A percentile compares a stretch with the other conserved stretches of the same genome.
Evolutionary conservation across 1,140 invertebrate species (phyloP).

Genomic region (Lepidurus couesii): DNA sequence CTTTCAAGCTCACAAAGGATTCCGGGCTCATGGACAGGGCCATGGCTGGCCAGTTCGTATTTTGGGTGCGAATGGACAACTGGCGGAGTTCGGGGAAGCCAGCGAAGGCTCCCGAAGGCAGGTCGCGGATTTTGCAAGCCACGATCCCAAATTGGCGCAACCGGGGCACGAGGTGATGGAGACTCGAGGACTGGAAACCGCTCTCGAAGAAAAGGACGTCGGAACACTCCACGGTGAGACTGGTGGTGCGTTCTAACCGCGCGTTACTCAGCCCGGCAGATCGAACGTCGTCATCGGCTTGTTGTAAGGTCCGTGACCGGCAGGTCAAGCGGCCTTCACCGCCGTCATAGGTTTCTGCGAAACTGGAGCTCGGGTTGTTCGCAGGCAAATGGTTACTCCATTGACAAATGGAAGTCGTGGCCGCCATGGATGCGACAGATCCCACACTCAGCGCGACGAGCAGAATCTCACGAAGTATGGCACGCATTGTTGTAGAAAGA

Average conservation of each 20-base stretch:
- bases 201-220: conserved; percentile 74
- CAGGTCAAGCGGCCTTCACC: conserved; percentile 21
- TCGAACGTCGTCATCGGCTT: conserved; percentile 30
- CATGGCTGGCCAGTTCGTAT: conserved; percentile 73
- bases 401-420: conserved; percentile 7
- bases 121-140: conserved; percentile 67
- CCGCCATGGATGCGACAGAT: background rate
- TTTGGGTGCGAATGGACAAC: conserved; percentile 64
- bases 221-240: conserved; percentile 66
- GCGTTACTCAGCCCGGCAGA: conserved; percentile 16
- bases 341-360: background rate
- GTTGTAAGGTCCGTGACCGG: conserved; percentile 33
- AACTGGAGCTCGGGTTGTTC: background rate
- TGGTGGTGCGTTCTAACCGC: conserved; percentile 47
- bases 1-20: conserved; percentile 60
- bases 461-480: background rate
- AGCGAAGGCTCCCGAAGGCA: conserved; percentile 61
- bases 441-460: conserved; percentile 2
- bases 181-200: conserved; percentile 52
- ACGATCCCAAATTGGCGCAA: conserved; percentile 65
- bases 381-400: background rate
- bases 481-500: background rate
- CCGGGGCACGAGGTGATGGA: conserved; percentile 50
- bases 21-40: conserved; percentile 65
- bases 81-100: conserved; percentile 59